phyloP scores from a whole-genome alignment of 2,113 vertebrate species.

The Otolemur garnettii region DNA sequence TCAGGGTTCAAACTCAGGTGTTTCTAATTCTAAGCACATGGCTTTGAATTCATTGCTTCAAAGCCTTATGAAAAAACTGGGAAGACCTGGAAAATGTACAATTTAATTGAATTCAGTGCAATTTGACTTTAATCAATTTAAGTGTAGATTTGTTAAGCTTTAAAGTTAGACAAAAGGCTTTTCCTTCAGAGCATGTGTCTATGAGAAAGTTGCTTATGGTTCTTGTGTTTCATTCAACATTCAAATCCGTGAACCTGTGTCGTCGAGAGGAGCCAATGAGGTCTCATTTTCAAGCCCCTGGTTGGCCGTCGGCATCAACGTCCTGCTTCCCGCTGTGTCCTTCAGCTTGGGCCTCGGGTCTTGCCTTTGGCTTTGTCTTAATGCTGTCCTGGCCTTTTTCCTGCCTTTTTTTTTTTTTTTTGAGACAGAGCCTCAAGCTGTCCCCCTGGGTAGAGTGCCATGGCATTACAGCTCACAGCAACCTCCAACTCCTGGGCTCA shows the following conservation, averaged over 20 bases:
- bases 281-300: not conserved
- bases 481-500: no score
- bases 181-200: not conserved
- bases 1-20: not conserved
- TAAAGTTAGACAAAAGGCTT: not conserved
- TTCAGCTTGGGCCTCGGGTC: not conserved
- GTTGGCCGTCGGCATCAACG: not conserved
- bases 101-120: not conserved
- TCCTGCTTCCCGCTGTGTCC: not conserved
- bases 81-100: not conserved
- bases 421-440: no score
- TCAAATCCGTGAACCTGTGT: not conserved
- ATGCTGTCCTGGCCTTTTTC: not conserved
- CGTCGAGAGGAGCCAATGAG: not conserved
- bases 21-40: conserved; percentile 35
- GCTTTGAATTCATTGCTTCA: not conserved
- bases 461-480: no score
- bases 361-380: not conserved
- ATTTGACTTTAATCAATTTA: conserved; percentile 30
- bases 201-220: not conserved
- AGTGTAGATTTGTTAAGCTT: not conserved
- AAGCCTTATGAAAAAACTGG: conserved; percentile 14
- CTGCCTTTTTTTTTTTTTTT: not conserved
- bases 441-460: no score
- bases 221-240: not conserved